Conservation (phyloP, 2,113 vertebrate genomes). For the Manacus vitellinus region DNA sequence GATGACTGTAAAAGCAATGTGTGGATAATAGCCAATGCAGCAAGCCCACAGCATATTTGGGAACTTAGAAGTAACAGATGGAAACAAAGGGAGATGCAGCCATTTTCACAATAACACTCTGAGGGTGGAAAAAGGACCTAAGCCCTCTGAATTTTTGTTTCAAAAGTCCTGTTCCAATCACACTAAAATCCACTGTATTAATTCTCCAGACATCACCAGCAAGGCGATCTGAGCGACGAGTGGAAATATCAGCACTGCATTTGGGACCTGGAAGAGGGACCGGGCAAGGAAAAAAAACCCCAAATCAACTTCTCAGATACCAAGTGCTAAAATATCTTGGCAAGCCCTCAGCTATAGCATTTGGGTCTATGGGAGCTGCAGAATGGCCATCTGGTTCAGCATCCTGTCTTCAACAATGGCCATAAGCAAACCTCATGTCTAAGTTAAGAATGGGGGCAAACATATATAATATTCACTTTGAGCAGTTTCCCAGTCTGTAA, state of each 20-base stretch:
- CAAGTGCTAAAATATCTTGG: background rate
- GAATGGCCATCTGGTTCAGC: background rate
- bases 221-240: background rate
- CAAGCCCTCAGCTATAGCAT: background rate
- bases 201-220: background rate
- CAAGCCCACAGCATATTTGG: background rate
- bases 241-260: background rate
- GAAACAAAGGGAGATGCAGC: background rate
- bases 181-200: background rate
- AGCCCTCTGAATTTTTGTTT: background rate
- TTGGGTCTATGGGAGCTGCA: background rate
- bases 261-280: background rate
- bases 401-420: slow-evolving; percentile 22
- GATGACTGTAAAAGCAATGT: background rate
- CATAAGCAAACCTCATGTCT: background rate
- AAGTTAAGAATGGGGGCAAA: background rate
- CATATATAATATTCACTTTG: background rate
- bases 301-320: background rate
- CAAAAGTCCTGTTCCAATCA: background rate
- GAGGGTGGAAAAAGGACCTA: background rate
- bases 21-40: background rate
- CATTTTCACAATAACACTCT: background rate
- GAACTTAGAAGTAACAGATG: background rate
- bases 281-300: background rate
- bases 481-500: background rate